Base-by-base conservation (phyloP, 2,888 invertebrate species). In the Ichneumon xanthorius region DNA sequence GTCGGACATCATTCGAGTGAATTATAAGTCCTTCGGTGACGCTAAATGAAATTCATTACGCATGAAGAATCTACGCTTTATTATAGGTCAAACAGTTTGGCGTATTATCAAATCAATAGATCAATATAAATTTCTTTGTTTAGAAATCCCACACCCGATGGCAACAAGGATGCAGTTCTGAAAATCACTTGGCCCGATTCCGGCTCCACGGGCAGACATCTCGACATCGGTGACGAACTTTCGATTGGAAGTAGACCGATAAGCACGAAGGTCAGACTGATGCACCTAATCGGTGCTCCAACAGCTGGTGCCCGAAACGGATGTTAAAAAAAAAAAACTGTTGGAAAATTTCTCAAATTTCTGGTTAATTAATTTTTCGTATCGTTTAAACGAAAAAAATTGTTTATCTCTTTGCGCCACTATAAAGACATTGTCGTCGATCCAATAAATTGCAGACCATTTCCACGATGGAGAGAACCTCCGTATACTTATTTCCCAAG, bases 61-160 rank as follows among this genome's bases (percentile, higher is more conserved):
- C 14, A 3, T 45, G 14, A 3, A 14, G 14, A 45, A 37, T 0
- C 0, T 6, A 40, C 7, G 11, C 1, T 9, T 40, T 40, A 7
- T 9, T 22, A 22, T 4, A 22, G 55, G 0, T 55, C 0, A 11
- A 16, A 55, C 9, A 0, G 9, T 9, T 9, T 3, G 3, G 7
- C 19, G 11, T 58, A 22, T 14, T 26, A 58, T 40, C 40, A 58
- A 58, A 58, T 7, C 6, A 58, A 50, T 40, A 40, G 16, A 37
- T 45, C 37, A 48, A 19, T 37, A 30, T 5, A 55, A 30, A 70
- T 33, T 55, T 72, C 33, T 50, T 2, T 55, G 78, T 71, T 50
- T 50, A 90, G 90, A 48, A 81, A 90, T 83, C 90, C 90, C 6
- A 90, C 90, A 4, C 90, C 89, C 0, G 19, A 75, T 2, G 77